These are phyloP conservation scores for Tachina fera DNA, from an alignment of 2,888 invertebrate genomes.

Conservation along the genomic window DNA sequence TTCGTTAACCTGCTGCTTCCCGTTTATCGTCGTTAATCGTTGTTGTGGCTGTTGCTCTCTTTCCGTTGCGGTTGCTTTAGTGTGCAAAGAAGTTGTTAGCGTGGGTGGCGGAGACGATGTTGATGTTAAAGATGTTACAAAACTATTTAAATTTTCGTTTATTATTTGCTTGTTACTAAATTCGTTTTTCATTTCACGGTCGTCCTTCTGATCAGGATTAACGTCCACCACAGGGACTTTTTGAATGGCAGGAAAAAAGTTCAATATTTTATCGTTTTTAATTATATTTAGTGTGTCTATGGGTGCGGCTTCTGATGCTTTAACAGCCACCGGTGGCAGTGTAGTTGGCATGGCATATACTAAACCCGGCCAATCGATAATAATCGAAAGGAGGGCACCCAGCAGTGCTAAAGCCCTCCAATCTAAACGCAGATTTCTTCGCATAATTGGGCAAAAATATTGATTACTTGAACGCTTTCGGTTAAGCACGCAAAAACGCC, in stretches of 20 bases:
- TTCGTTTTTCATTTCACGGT: constrained; percentile 35
- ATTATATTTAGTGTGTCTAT: constrained; percentile 57
- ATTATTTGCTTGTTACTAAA: constrained; percentile 29
- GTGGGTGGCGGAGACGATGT: constrained; percentile 5
- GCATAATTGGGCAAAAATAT: constrained; percentile 79
- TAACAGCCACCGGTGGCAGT: constrained; percentile 64
- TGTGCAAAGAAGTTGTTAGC: neutral
- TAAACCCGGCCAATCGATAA: constrained; percentile 80
- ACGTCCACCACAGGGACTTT: neutral
- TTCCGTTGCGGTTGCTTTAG: constrained; percentile 44
- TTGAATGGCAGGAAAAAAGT: constrained; percentile 39
- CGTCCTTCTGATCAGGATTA: constrained; percentile 18
- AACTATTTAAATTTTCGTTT: constrained; percentile 35
- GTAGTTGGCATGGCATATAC: constrained; percentile 80
- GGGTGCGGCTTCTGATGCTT: constrained; percentile 46
- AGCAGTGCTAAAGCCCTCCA: constrained; percentile 83
- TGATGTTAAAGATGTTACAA: constrained; percentile 20
- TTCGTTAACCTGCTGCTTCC: constrained; percentile 64
- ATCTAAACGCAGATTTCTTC: constrained; percentile 81
- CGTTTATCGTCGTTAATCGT: constrained; percentile 53
- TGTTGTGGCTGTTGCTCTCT: constrained; percentile 39
- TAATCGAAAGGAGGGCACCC: constrained; percentile 83
- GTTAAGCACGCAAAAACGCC: constrained; percentile 52
- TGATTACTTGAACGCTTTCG: constrained; percentile 61
- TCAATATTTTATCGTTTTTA: constrained; percentile 67